Percentiles rank a stretch among this genome's conserved stretches.
Conservation (phyloP, 2,888 invertebrate genomes). For the Agonopterix subpropinquella region DNA sequence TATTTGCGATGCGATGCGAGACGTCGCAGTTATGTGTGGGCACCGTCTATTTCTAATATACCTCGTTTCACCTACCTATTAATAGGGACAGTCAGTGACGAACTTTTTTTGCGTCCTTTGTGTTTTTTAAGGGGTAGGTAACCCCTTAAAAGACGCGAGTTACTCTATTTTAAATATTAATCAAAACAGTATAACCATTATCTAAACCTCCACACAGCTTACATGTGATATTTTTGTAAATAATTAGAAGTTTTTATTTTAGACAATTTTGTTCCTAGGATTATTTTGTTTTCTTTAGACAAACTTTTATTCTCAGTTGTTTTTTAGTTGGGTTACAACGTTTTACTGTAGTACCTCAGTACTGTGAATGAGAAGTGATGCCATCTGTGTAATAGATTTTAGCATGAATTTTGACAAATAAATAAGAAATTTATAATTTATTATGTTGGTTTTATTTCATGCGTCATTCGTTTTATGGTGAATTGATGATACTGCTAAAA, state of each 20-base stretch:
- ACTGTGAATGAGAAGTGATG: conserved; percentile 22
- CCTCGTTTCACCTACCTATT: too few species aligned
- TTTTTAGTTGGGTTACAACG: conserved; percentile 15
- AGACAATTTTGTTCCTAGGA: conserved; percentile 36
- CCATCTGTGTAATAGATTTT: conserved; percentile 38
- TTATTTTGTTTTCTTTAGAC: conserved; percentile 19
- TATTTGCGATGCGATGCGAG: too few species aligned
- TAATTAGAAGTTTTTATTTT: conserved; percentile 12
- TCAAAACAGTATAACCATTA: too few species aligned
- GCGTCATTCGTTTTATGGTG: too few species aligned
- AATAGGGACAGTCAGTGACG: too few species aligned
- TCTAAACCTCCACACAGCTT: conserved; percentile 16
- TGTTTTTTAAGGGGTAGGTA: too few species aligned
- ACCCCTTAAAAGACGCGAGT: too few species aligned
- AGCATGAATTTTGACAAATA: conserved; percentile 49
- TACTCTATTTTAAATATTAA: too few species aligned
- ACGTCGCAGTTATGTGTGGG: too few species aligned
- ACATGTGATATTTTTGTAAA: conserved; percentile 37
- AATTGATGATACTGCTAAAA: too few species aligned
- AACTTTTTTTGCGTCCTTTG: too few species aligned
- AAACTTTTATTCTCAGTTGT: conserved; percentile 22
- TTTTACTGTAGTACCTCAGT: conserved; percentile 17
- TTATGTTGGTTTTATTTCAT: conserved; percentile 6
- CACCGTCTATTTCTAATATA: too few species aligned
- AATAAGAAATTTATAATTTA: conserved; percentile 37